Conservation (phyloP, 2,113 vertebrate species). For the Oryzias javanicus region DNA sequence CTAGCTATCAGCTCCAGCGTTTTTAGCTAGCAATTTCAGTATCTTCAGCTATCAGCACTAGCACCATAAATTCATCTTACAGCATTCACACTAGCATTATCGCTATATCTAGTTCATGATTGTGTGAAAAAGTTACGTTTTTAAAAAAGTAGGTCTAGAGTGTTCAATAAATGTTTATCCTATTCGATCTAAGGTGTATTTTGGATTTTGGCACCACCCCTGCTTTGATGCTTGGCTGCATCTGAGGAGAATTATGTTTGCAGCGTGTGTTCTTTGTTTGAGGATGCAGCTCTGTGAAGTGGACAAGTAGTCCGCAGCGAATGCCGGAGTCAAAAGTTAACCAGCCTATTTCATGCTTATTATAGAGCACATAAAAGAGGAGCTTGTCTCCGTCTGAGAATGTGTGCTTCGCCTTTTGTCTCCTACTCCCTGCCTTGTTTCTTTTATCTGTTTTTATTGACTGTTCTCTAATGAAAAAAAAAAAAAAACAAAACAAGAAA, state of each 20-base stretch:
- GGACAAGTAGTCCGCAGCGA: constrained; percentile 21
- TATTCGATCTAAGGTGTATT: too few relatives aligned
- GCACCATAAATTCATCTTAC: too few relatives aligned
- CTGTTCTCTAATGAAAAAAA: too few relatives aligned
- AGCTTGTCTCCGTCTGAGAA: constrained; percentile 26
- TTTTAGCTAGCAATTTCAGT: too few relatives aligned
- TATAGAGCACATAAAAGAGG: constrained; percentile 54
- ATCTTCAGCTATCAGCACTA: too few relatives aligned
- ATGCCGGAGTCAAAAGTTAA: constrained; percentile 34
- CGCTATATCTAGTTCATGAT: too few relatives aligned
- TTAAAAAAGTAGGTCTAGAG: too few relatives aligned
- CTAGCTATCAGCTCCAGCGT: too few relatives aligned
- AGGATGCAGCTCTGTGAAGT: constrained; percentile 35
- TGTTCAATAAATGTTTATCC: too few relatives aligned
- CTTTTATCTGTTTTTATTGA: constrained; percentile 11
- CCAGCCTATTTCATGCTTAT: constrained; percentile 61
- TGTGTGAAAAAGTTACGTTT: too few relatives aligned
- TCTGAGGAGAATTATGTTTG: constrained; percentile 25
- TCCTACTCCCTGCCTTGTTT: constrained; percentile 7
- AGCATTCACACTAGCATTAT: too few relatives aligned
- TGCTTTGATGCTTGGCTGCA: constrained; percentile 12
- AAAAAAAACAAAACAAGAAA: constrained; percentile 14
- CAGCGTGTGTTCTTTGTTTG: constrained; percentile 30
- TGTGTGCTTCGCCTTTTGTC: constrained; percentile 37
- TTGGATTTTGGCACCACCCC: too few relatives aligned